Base-by-base conservation (phyloP, 2,888 invertebrate species). In the Drosophila anceps region DNA sequence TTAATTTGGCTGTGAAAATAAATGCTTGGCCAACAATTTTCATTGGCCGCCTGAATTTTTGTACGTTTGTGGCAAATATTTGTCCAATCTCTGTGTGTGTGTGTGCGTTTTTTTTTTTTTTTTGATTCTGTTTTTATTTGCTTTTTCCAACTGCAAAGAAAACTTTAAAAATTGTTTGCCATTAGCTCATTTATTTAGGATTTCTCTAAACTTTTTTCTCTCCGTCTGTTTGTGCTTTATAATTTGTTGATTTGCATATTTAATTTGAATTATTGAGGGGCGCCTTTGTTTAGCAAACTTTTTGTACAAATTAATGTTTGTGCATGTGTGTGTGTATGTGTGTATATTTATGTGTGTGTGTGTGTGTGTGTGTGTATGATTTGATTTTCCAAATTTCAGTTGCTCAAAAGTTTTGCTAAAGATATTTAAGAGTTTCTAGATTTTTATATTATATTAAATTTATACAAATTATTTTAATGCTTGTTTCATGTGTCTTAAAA, bases 1-100 rank as follows among this genome's bases (percentile, higher is more conserved):
- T 60, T 66, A 60, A 80, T 65, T 76, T 43, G 53, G 69, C 31
- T 69, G 80, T 64, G 69, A 54, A 75, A 74, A 69, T 68, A 55
- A 68, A 63, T 46, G 67, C 39, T 55, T 70, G 69, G 55, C 55
- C 57, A 62, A 63, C 73, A 65, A 44, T 51, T 41, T 69, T 20
- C 31, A 39, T 65, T 64, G 39, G 44, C 39, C 20, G 41, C 20
- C 57, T 10, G 31, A 41, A 35, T 62, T 76, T 76, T 69, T 43
- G 43, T 37, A 43, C 58, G 43, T 65, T 59, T 63, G 58, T 55
- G 27, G 33, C 50, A 76, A 79, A 74, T 79, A 66, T 80, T 76
- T 80, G 50, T 37, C 18, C 46, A 68, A 60, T 61, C 27, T 57
- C 6, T 46, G 46, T 69, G n/a, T 50, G 29, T 29, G n/a, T 44